Evolutionary conservation across 2,113 vertebrate species (phyloP).

Genomic region (Coturnix japonica): DNA sequence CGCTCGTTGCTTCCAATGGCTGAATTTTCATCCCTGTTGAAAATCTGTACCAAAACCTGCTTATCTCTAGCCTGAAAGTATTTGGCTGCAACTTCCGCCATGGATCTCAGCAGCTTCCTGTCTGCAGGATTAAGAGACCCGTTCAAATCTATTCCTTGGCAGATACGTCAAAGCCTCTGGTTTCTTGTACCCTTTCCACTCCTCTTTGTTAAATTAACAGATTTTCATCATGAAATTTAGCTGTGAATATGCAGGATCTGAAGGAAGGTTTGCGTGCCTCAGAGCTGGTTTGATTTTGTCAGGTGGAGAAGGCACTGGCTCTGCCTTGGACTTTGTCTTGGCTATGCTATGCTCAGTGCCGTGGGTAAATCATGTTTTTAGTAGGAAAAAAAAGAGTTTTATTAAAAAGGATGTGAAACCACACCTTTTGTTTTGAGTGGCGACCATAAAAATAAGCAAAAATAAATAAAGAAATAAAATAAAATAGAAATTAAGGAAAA

Average conservation of each 20-base stretch:
- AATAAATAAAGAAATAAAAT: too few species aligned
- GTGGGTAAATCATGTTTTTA: neutral
- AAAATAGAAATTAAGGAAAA: too few species aligned
- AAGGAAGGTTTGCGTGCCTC: neutral
- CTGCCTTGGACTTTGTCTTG: neutral
- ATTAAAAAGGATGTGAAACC: neutral
- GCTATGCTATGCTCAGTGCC: accelerated
- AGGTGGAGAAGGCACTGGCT: accelerated
- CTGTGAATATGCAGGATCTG: neutral
- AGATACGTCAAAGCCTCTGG: neutral
- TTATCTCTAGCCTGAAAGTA: neutral
- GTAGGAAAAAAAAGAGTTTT: neutral
- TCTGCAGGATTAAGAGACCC: neutral
- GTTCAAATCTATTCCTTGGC: neutral
- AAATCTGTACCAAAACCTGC: neutral
- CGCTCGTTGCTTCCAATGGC: neutral
- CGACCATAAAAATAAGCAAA: neutral
- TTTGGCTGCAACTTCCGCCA: neutral
- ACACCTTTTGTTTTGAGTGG: neutral
- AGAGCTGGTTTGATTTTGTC: neutral
- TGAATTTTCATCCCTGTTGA: neutral
- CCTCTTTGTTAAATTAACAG: neutral
- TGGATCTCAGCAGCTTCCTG: neutral
- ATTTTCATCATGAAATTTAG: accelerated
- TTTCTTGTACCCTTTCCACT: neutral